phyloP scores from a whole-genome alignment of 2,797 vertebrate genomes.

The Garrulus glandarius region DNA sequence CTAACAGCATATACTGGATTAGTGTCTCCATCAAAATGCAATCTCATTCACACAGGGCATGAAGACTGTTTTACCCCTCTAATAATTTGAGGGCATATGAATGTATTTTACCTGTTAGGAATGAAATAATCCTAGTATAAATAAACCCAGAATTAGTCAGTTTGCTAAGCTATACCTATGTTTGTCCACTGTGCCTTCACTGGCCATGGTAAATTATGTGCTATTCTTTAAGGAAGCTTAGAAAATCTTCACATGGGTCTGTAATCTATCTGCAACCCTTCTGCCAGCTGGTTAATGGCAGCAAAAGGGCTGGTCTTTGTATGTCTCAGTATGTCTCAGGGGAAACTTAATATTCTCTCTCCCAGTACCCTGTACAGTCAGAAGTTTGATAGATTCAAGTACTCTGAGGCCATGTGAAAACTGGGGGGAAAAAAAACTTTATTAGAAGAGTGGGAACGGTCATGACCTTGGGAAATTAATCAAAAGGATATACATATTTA shows the following conservation, averaged over 20 bases:
- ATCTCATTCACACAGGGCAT: neutral
- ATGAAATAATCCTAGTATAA: neutral
- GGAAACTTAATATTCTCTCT: neutral
- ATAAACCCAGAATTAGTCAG: neutral
- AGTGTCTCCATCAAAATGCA: neutral
- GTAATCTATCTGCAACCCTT: neutral
- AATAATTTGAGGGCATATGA: neutral
- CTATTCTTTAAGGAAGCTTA: neutral
- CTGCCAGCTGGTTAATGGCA: neutral
- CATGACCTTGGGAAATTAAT: neutral
- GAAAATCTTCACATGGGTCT: neutral
- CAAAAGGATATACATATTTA: neutral
- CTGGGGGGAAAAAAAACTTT: neutral
- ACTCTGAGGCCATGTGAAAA: neutral
- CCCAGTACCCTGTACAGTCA: neutral
- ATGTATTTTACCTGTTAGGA: neutral
- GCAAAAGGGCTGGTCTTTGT: neutral
- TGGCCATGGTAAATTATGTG: neutral
- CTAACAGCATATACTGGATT: neutral
- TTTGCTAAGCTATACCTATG: neutral
- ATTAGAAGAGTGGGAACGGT: neutral
- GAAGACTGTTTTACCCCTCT: neutral
- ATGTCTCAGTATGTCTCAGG: neutral
- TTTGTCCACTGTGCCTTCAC: neutral
- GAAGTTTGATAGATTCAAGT: neutral